These are phyloP conservation scores for Bombus affinis DNA, from an alignment of 1,140 invertebrate genomes.

Conservation along the genomic window DNA sequence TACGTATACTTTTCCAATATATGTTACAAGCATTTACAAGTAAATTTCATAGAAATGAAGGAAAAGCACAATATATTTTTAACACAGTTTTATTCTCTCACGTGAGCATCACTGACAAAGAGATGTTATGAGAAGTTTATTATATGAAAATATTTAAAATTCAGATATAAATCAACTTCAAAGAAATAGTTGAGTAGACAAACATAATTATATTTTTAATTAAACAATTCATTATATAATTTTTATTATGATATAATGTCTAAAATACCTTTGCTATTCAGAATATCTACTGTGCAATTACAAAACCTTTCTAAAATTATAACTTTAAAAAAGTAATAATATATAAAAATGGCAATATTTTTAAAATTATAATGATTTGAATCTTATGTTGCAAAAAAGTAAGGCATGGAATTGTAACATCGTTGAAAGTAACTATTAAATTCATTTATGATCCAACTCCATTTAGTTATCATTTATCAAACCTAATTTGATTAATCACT, in stretches of 20 bases:
- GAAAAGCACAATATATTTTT: not conserved
- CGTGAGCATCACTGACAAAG: not conserved
- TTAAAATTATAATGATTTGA: not conserved
- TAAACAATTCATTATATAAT: not conserved
- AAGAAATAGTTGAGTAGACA: not conserved
- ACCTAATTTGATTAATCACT: conserved; percentile 3
- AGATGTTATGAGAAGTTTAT: not conserved
- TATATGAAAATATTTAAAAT: conserved; percentile 10
- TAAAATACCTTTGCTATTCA: not conserved
- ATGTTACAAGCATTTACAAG: not conserved
- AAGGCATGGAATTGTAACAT: not conserved
- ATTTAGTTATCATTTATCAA: not conserved
- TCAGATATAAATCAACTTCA: conserved; percentile 2
- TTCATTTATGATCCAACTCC: not conserved
- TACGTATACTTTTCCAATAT: not conserved
- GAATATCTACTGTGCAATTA: not conserved
- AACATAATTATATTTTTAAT: conserved; percentile 8
- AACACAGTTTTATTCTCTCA: conserved; percentile 5
- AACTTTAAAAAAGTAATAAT: not conserved
- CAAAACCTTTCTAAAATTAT: not conserved
- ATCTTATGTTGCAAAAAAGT: not conserved
- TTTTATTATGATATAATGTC: not conserved
- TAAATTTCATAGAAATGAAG: not conserved
- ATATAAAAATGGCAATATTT: not conserved
- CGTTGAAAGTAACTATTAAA: not conserved